Evolutionary conservation across 2,113 vertebrate genomes (phyloP).

Genomic region (Serranochromis macrocephalus): DNA sequence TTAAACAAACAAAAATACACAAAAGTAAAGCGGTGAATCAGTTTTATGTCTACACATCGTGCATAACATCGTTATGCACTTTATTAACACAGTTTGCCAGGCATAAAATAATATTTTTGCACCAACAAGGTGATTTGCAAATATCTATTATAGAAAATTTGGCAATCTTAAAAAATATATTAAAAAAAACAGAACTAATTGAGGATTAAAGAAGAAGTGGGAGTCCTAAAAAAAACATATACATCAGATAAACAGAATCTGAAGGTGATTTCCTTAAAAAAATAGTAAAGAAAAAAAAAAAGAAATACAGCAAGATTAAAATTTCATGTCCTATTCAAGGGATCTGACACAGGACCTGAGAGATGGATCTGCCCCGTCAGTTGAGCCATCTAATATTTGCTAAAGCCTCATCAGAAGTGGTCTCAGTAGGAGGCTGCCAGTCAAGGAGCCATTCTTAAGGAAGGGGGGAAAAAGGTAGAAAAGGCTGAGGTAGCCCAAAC

Average conservation of each 20-base stretch:
- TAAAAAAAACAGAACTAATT: neutral
- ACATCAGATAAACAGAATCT: neutral
- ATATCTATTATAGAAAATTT: neutral
- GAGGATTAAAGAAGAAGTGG: neutral
- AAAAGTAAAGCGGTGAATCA: neutral
- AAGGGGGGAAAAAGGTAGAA: fast-evolving
- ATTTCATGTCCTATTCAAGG: neutral
- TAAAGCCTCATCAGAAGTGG: neutral
- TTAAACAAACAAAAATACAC: neutral
- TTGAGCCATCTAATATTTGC: neutral
- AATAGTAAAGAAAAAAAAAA: neutral
- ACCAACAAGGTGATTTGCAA: neutral
- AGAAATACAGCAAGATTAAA: neutral
- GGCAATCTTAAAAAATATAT: neutral
- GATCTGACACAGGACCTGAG: neutral
- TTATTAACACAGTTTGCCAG: neutral
- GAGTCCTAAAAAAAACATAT: neutral
- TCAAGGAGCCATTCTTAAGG: neutral
- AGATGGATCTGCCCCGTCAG: neutral
- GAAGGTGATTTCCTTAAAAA: neutral
- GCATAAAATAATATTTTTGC: neutral
- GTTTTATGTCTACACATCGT: neutral
- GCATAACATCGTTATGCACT: neutral
- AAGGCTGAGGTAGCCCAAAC: neutral
- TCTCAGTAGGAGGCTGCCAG: neutral